phyloP scores from a whole-genome alignment of 2,113 vertebrate species.

The Progne subis region DNA sequence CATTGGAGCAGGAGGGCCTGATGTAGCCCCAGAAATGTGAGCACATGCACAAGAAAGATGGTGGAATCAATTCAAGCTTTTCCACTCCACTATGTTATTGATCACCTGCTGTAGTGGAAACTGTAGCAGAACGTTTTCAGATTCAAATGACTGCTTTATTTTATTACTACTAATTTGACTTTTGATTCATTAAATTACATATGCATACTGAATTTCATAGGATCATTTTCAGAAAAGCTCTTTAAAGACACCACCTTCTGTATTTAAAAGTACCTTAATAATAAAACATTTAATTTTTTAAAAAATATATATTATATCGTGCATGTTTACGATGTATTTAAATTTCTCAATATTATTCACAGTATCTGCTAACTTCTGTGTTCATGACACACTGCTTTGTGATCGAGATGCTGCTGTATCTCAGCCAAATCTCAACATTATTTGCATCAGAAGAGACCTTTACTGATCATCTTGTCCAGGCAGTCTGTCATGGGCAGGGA shows the following conservation, averaged over 20 bases:
- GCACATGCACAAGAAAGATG: not conserved
- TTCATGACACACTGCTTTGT: not conserved
- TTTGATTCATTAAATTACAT: not conserved
- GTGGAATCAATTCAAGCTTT: not conserved
- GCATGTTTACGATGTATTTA: not conserved
- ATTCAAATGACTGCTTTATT: not conserved
- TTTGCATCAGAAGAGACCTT: not conserved
- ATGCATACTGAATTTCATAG: not conserved
- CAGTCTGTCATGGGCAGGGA: not conserved
- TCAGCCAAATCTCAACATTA: not conserved
- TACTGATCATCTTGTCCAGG: not conserved
- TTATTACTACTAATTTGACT: not conserved
- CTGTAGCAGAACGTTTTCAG: not conserved
- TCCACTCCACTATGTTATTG: not conserved
- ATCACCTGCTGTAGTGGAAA: not conserved
- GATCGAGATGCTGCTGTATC: not conserved
- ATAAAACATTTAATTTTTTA: not conserved
- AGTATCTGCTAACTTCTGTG: not conserved
- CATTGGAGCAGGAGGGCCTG: not conserved
- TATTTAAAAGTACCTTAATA: not conserved
- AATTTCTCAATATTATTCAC: not conserved
- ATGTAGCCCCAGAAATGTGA: not conserved
- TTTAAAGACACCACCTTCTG: not conserved
- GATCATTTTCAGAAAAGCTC: not conserved
- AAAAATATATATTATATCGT: not conserved